phyloP scores from a whole-genome alignment of 2,888 invertebrate species.

The Oeneis ivallda region DNA sequence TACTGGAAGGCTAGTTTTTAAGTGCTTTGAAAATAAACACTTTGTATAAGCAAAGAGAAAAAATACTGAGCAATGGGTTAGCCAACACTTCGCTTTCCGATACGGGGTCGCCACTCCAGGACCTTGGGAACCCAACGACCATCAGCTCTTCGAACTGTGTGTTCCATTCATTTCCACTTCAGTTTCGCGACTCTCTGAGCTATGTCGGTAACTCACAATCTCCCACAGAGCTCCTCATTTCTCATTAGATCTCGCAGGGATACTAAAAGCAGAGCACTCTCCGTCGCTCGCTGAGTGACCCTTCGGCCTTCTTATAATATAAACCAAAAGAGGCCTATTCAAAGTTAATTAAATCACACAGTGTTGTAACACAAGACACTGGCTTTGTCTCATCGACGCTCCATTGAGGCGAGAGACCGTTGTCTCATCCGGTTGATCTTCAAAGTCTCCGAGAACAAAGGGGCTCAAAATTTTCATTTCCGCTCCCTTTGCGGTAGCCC shows the following conservation, averaged over 20 bases:
- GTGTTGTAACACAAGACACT: not conserved
- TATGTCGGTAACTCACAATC: no score
- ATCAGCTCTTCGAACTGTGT: no score
- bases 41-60: not conserved
- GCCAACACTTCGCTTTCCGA: no score
- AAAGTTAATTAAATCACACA: not conserved
- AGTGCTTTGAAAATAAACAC: not conserved
- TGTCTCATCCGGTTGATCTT: conserved; percentile 17
- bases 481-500: not conserved
- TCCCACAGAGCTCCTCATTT: not conserved
- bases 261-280: no score
- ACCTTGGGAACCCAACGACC: no score
- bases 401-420: not conserved
- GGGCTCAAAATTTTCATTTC: conserved; percentile 8
- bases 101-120: no score
- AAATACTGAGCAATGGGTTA: no score
- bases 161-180: no score
- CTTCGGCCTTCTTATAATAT: not conserved
- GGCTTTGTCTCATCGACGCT: not conserved
- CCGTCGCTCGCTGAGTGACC: no score
- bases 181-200: no score
- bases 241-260: no score
- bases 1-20: not conserved
- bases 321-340: not conserved
- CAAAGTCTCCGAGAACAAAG: conserved; percentile 11